Evolutionary conservation across 2,113 vertebrate species (phyloP), one percentile per base, ranked within the genome.

Genomic region (Sialia sialis): DNA sequence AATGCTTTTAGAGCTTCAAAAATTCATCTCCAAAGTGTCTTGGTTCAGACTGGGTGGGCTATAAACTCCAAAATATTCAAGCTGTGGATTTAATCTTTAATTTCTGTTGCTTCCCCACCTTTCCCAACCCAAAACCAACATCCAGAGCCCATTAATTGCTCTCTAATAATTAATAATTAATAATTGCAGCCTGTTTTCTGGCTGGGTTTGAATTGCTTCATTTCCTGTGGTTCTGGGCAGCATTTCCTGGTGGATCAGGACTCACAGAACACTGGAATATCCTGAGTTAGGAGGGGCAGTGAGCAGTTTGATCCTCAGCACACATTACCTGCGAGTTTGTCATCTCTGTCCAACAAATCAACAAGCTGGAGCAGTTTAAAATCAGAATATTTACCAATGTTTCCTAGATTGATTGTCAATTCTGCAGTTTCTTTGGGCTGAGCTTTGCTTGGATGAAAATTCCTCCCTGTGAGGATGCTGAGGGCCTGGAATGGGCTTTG

Each of bases 351-450:
- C 43, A 43, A 29, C 19, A 34, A 48, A 7, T 22, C 11, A 72
- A 44, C 38, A 11, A 32, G 4, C 4, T 20, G 32, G 25, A 3
- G 15, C 0, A 1, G 9, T 48, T 63, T 14, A 16, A 82, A 76
- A 21, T 6, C 6, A 11, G 3, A 17, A 14, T 30, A 17, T 81
- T 52, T 21, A 3, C 16, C 12, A 5, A 4, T 10, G 6, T 54
- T 54, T 54, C 13, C 0, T 22, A 44, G 34, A 11, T 14, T 1
- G 10, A 16, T 6, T 69, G 64, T 13, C 12, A 74, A 26, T 30
- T 11, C 41, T 15, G 7, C 3, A 0, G 14, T 4, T 84, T 27
- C 3, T 81, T 58, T 26, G n/a, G 4, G 3, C 0, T 7, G 20
- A 58, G 5, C 6, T 25, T 49, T 66, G 46, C 18, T 22, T 15